A percentile compares a stretch with the other conserved stretches of the same genome.
Evolutionary conservation across 2,113 vertebrate species (phyloP).

Genomic region (Charina bottae): DNA sequence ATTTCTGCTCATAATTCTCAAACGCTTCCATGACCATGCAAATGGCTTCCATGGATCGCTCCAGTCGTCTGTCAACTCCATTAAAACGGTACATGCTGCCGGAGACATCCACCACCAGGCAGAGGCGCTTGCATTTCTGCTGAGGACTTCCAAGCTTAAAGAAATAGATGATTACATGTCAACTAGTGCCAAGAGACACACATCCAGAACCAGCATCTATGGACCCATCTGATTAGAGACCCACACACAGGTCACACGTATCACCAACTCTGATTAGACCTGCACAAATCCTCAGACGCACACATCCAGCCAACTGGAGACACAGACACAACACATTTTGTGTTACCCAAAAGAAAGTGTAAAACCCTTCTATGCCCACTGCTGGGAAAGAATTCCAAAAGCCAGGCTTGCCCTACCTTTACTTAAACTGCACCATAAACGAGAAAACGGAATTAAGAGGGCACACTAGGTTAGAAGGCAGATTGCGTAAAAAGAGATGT

Average conservation of each 20-base stretch:
- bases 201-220: neutral
- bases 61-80: conserved; percentile 88
- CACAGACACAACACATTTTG: neutral
- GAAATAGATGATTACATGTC: neutral
- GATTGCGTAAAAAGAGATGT: neutral
- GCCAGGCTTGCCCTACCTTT: rapidly evolving
- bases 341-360: neutral
- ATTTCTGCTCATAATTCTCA: conserved; percentile 93
- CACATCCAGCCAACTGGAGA: too few species aligned
- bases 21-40: conserved; percentile 99
- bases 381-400: neutral
- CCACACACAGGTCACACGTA: neutral
- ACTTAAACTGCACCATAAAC: neutral
- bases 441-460: neutral
- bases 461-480: neutral
- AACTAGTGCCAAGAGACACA: neutral
- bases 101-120: conserved; percentile 89
- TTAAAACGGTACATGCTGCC: conserved; percentile 99
- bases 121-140: conserved; percentile 91
- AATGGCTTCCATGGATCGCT: conserved; percentile 95
- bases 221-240: neutral
- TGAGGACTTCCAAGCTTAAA: conserved; percentile 87
- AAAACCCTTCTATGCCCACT: too few species aligned
- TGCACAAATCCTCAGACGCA: neutral
- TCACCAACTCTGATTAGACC: neutral